Conservation (phyloP, 1,140 invertebrate genomes). For the Pseudachorutes palmiensis region DNA sequence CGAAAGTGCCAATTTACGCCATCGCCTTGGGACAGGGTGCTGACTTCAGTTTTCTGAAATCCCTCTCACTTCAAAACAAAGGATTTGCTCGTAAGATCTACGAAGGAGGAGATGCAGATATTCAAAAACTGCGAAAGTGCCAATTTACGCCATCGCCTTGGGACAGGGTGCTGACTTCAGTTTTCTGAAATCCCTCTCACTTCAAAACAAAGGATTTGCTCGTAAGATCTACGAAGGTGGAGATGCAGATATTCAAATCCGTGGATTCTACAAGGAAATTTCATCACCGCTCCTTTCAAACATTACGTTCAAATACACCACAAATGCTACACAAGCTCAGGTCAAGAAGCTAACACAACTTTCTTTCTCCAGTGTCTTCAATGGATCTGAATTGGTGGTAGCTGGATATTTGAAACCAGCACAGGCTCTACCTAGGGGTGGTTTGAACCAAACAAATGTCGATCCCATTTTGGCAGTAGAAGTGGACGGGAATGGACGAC, state of each 20-base stretch:
- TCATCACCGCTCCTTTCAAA: slow-evolving; percentile 58
- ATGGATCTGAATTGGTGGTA: slow-evolving; percentile 52
- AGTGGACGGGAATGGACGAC: background rate
- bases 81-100: slow-evolving; percentile 61
- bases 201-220: slow-evolving; percentile 57
- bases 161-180: slow-evolving; percentile 58
- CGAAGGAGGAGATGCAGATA: too few relatives aligned
- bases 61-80: slow-evolving; percentile 54
- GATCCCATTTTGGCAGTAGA: background rate
- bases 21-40: slow-evolving; percentile 62
- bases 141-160: slow-evolving; percentile 60
- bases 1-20: slow-evolving; percentile 48
- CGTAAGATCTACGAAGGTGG: slow-evolving; percentile 62
- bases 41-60: slow-evolving; percentile 56
- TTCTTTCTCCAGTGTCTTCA: slow-evolving; percentile 50
- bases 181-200: slow-evolving; percentile 55
- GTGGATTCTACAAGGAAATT: slow-evolving; percentile 61
- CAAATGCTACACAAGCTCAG: slow-evolving; percentile 40
- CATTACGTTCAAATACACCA: slow-evolving; percentile 55
- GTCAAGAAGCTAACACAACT: slow-evolving; percentile 40
- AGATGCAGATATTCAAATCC: slow-evolving; percentile 58
- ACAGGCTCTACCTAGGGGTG: background rate
- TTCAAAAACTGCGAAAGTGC: slow-evolving; percentile 14
- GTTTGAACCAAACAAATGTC: background rate
- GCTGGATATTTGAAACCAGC: slow-evolving; percentile 44